Base-by-base conservation (phyloP, 1,140 invertebrate species). In the Brachionus angularis region DNA sequence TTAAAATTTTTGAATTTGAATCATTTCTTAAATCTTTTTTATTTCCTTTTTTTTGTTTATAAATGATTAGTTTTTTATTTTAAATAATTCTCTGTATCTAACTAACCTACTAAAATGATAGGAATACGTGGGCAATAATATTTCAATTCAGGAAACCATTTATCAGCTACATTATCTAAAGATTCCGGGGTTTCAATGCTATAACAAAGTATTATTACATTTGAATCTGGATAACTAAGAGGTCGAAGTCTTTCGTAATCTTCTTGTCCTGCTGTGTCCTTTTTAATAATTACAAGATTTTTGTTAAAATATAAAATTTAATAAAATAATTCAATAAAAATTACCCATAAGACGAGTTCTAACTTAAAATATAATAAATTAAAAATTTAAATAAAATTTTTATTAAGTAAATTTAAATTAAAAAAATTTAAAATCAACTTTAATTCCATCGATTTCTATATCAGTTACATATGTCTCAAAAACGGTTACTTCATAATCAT, bases 171-270 rank as follows among this genome's bases (percentile, higher is more conserved):
- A 72, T 80, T 81, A 71, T 77, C 77, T 67, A 79, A 78, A 74
- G 76, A 77, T 73, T 78, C 78, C n/a, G 77, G 77, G 64, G 76
- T 79, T 73, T 78, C 76, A 27, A 80, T 77, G 53, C 77, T 77
- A 73, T 79, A 80, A 72, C 78, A 79, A 74, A 80, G 78, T 29
- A 80, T 74, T 29, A 80, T 76, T 42, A 80, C 76, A 72, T 98
- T 93, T 55, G 94, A 97, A 82, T 97, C 93, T n/a, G 93, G 93
- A 82, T 97, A 97, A 47, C 91, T 93, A 27, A 97, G 83, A 49
- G 95, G 93, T 74, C 93, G 83, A 1, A 98, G 83, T 77, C 93
- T 83, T 80, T 97, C 93, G 76, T 96, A 98, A 80, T 96, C 93
- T 81, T 96, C 93, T 81, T 96, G 92, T 2, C 92, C 91, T 1